These are phyloP conservation scores for Latheticus oryzae DNA, from an alignment of 2,888 invertebrate genomes.

Conservation along the genomic window DNA sequence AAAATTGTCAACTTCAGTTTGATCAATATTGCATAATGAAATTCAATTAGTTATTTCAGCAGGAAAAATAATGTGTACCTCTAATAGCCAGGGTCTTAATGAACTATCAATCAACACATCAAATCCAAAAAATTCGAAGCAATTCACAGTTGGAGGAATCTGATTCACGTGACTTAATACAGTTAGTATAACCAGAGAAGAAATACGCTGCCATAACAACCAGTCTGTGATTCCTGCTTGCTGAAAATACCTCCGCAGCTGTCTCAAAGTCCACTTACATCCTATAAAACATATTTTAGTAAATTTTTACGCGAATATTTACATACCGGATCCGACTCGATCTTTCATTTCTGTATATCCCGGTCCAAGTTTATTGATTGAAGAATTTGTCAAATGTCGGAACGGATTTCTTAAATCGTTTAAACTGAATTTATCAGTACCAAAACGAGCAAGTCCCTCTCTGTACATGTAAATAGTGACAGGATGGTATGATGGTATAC, in stretches of 20 bases:
- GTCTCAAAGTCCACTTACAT: slow-evolving; percentile 87
- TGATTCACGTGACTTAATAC: slow-evolving; percentile 80
- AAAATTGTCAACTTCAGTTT: slow-evolving; percentile 23
- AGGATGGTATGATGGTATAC: slow-evolving; percentile 88
- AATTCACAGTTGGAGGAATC: slow-evolving; percentile 78
- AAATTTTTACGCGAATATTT: neutral
- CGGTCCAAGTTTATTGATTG: slow-evolving; percentile 89
- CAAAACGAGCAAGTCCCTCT: slow-evolving; percentile 84
- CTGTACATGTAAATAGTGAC: slow-evolving; percentile 89
- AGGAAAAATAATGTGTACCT: slow-evolving; percentile 72
- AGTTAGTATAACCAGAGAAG: slow-evolving; percentile 80
- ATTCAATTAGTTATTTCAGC: slow-evolving; percentile 21
- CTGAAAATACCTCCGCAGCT: slow-evolving; percentile 80
- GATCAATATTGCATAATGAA: slow-evolving; percentile 27
- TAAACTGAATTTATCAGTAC: slow-evolving; percentile 86
- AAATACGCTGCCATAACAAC: slow-evolving; percentile 83
- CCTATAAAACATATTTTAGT: slow-evolving; percentile 66
- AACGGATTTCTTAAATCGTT: slow-evolving; percentile 86
- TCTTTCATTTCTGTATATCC: slow-evolving; percentile 86
- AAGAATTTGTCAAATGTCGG: slow-evolving; percentile 91
- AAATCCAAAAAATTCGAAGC: slow-evolving; percentile 92
- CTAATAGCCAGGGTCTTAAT: slow-evolving; percentile 89
- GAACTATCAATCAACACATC: slow-evolving; percentile 88
- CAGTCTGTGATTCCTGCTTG: slow-evolving; percentile 80
- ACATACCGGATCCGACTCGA: slow-evolving; percentile 81